A percentile compares a stretch with the other conserved stretches of the same genome.
Conservation (phyloP, 1,140 invertebrate genomes). For the Aphidius gifuensis region DNA sequence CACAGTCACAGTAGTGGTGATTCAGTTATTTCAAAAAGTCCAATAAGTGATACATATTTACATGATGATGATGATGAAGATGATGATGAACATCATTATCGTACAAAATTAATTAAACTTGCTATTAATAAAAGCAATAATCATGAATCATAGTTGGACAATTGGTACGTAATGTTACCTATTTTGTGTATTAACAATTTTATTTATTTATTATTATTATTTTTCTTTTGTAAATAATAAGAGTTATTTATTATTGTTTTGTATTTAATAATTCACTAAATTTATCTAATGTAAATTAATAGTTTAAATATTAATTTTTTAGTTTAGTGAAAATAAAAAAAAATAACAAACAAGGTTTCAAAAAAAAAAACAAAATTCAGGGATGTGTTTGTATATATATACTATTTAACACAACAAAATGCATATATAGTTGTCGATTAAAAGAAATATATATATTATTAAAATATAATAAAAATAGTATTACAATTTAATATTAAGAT, state of each 20-base stretch:
- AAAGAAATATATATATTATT: too few species aligned
- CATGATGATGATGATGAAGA: conserved; percentile 39
- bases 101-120: conserved; percentile 24
- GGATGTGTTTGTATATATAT: background rate
- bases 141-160: conserved; percentile 36
- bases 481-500: too few species aligned
- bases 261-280: too few species aligned
- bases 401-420: background rate
- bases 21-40: conserved; percentile 42
- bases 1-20: conserved; percentile 43
- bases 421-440: background rate
- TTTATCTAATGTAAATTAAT: background rate
- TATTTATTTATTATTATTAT: too few species aligned
- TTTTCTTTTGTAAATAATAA: too few species aligned
- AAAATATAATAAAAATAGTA: too few species aligned
- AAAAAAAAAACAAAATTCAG: background rate
- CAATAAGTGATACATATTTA: conserved; percentile 36
- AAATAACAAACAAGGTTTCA: background rate
- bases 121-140: conserved; percentile 23
- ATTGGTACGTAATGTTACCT: conserved; percentile 22
- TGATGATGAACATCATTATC: conserved; percentile 32
- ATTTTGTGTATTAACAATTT: too few species aligned
- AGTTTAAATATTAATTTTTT: too few species aligned
- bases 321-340: too few species aligned
- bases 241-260: too few species aligned